Base-by-base conservation (phyloP, 2,113 vertebrate species). In the Bufo gargarizans region DNA sequence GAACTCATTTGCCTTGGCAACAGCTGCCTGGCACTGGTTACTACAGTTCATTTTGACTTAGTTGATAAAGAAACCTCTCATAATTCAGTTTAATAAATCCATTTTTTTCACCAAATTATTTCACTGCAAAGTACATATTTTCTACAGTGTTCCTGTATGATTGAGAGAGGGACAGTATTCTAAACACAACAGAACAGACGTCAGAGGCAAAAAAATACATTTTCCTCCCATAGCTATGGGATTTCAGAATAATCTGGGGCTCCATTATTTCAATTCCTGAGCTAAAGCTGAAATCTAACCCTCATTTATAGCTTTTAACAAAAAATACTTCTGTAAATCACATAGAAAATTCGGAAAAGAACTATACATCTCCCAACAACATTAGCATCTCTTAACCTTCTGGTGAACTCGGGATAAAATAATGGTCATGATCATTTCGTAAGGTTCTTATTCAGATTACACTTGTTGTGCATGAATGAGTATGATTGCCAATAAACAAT, bases 391-490 rank as follows among this genome's bases (percentile, higher is more conserved):
- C 43, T 55, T 47, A 81, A 61, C 79, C 79, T 81, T 45, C 56
- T 13, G 3, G 33, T 81, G 79, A 81, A 81, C 79, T 81, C 33
- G 11, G 33, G 13, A 45, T 61, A 17, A 19, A 81, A 63, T 10
- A 81, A 81, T 61, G 33, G 79, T 45, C 47, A 81, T n/a, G 55
- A 56, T 79, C 77, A 4, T 53, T 79, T 22, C 33, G 77, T 79
- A 9, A 80, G 20, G 56, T 81, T 81, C 56, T 19, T 81, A 61
- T 47, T 33, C 79, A 81, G 79, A 81, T 81, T 81, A 61, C 56
- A 59, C 79, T 81, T 61, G 56, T 61, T 81, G 61, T 61, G 79
- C 79, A 61, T 81, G 79, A 81, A 81, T 81, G 56, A 81, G 47
- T 81, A 67, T 67, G 61, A 67, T 67, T 83, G 61, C 82, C 45